Conservation (phyloP, 1,140 invertebrate species). For the Drosophila nannoptera region DNA sequence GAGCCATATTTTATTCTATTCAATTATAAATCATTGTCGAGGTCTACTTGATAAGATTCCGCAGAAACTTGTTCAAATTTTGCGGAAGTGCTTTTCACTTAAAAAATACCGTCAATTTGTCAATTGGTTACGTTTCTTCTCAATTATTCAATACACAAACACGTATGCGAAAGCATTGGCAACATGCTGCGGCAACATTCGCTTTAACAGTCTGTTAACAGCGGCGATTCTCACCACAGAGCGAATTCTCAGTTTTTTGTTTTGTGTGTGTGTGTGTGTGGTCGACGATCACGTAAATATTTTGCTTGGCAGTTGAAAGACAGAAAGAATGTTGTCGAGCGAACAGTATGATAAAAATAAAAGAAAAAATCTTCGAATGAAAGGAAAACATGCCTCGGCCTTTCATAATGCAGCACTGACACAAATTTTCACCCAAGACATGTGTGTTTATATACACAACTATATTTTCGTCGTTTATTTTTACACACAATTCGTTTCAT, state of each 20-base stretch:
- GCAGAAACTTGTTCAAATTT: constrained; percentile 23
- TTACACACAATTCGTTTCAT: constrained; percentile 46
- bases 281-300: constrained; percentile 42
- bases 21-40: background rate
- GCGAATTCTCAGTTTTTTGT: background rate
- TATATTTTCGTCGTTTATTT: constrained; percentile 30
- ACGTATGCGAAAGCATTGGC: constrained; percentile 10
- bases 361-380: constrained; percentile 5
- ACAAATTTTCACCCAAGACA: constrained; percentile 58
- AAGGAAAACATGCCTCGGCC: constrained; percentile 43
- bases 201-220: constrained; percentile 21
- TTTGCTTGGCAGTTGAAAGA: background rate
- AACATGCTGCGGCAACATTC: constrained; percentile 19
- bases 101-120: constrained; percentile 23
- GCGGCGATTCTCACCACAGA: constrained; percentile 24
- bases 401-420: constrained; percentile 65
- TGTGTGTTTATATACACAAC: constrained; percentile 32
- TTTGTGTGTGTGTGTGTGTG: constrained; percentile 14
- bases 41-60: constrained; percentile 21
- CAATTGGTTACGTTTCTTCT: constrained; percentile 15
- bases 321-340: background rate
- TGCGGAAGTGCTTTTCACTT: constrained; percentile 42
- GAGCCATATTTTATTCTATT: no score
- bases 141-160: no score
- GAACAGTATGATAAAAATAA: constrained; percentile 10